Evolutionary conservation across 2,113 vertebrate species (phyloP), one percentile per base, ranked within the genome.

Genomic region (Apeltes quadracus): DNA sequence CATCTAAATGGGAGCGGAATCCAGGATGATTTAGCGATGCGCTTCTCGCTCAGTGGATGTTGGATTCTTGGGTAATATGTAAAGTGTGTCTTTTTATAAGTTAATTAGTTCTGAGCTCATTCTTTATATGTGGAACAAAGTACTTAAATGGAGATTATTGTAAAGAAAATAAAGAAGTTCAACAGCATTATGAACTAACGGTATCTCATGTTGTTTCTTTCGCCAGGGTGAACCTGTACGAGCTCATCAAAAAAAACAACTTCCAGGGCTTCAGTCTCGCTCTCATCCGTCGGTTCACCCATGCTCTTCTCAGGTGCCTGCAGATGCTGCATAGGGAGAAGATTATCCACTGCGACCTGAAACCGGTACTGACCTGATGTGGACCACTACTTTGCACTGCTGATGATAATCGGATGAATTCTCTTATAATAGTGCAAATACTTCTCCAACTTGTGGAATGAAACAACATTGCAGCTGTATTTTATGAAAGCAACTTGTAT

Each of bases 291-390:
- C 95, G 94, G 51, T 96, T 97, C 67, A 92, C 96, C 59, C 93
- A 94, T 1, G 93, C 95, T 16, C 94, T 98, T 56, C 92, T 98
- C 74, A 94, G 94, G 85, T 96, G 97, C 84, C 92, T 97, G 77
- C 96, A 97, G 90, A 95, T 98, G 94, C 94, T 98, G 38, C 95
- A 96, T 84, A 88, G 90, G 39, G 96, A 97, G 90, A 97, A 93
- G 89, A 97, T 98, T 41, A 97, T 98, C 87, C 97, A 98, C 93
- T 98, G 96, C 72, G 97, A 98, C 84, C 95, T 98, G 76, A 98
- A 98, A 87, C 96, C 96, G 69, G 96, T 98, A 94, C 92, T 88
- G 85, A 70, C 32, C 10, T 57, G 18, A 48, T 7, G 5, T 48
- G 7, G 9, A 25, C 5, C 22, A n/a, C 14, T 22, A 1, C 11